phyloP scores from a whole-genome alignment of 2,888 invertebrate species.

The Drosophila austrosaltans region DNA sequence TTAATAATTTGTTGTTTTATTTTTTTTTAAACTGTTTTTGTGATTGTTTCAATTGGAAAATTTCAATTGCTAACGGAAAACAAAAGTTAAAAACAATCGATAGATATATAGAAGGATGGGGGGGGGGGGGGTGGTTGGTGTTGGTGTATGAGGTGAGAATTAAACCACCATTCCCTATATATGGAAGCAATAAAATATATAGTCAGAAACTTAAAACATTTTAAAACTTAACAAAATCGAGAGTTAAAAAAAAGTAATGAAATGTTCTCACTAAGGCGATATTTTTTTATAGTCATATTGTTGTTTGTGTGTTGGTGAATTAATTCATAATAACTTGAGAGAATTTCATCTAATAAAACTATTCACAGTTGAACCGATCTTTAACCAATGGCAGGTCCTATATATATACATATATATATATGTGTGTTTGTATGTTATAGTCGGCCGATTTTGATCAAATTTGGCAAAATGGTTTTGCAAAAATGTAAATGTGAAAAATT shows the following conservation, averaged over 20 bases:
- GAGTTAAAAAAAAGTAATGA: background rate
- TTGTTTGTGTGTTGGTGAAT: background rate
- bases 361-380: background rate
- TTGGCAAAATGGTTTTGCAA: background rate
- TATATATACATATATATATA: no score
- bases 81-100: conserved; percentile 5
- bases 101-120: background rate
- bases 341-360: background rate
- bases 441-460: conserved; percentile 3
- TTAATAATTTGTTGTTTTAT: background rate
- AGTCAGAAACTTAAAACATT: background rate
- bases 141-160: background rate
- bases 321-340: background rate
- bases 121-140: no score
- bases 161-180: background rate
- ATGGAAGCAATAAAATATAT: conserved; percentile 1
- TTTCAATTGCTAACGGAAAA: conserved; percentile 15
- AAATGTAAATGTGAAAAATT: background rate
- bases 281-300: background rate
- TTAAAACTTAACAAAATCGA: conserved; percentile 10
- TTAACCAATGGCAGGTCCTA: background rate
- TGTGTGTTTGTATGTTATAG: no score
- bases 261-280: background rate
- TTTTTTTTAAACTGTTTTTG: conserved; percentile 16
- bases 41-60: conserved; percentile 25